Evolutionary conservation across 2,113 vertebrate genomes (phyloP).

Genomic region (Monarcha castaneiventris): DNA sequence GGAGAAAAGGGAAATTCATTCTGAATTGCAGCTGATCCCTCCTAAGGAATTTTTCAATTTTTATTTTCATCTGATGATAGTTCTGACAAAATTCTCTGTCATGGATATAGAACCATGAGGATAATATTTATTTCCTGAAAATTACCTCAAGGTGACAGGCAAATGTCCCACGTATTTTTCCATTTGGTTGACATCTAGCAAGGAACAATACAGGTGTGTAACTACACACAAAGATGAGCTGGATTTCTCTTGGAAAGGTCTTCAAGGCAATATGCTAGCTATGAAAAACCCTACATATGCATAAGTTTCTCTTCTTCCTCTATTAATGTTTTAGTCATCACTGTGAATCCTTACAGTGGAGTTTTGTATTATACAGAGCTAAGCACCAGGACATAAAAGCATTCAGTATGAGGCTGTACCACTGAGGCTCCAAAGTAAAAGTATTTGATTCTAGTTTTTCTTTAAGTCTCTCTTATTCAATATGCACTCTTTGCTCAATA

Average conservation of each 20-base stretch:
- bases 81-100: neutral
- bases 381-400: neutral
- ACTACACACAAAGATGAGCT: fast-evolving
- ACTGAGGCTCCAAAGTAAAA: neutral
- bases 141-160: neutral
- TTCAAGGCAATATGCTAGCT: neutral
- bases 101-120: neutral
- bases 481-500: neutral
- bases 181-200: neutral
- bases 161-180: neutral
- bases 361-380: neutral
- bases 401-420: neutral
- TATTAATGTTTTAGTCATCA: neutral
- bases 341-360: neutral
- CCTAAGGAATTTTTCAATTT: neutral
- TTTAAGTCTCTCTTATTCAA: neutral
- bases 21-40: neutral
- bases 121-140: neutral
- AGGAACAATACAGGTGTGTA: neutral
- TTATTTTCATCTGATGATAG: neutral
- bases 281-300: neutral
- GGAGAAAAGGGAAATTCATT: neutral
- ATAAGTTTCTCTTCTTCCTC: neutral
- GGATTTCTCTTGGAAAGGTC: neutral
- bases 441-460: neutral